Evolutionary conservation across 2,113 vertebrate genomes (phyloP), one percentile per base, ranked within the genome.

Genomic region (Calidris pugnax): DNA sequence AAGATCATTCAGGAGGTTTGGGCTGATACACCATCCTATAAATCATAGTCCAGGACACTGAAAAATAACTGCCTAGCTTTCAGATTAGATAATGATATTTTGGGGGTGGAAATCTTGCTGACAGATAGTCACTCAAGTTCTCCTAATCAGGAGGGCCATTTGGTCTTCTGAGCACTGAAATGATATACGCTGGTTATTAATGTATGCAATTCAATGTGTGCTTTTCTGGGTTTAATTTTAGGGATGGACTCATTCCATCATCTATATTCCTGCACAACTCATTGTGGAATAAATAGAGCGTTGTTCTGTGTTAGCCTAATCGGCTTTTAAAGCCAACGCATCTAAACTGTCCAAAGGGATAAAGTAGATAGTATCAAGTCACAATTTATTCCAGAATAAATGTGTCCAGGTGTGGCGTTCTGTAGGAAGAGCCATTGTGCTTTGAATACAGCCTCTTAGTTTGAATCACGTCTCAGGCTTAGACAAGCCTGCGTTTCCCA

Each of bases 1-100:
- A 93, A 95, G 92, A 97, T 88, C 85, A 50, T 95, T 95, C 62
- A 67, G 53, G 85, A 84, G 80, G 78, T 89, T 94, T 90, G 87
- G 91, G 43, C 66, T 75, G 67, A 88, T 89, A 72, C 24, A 73
- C 50, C 3, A 2, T 26, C 53, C 86, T 59, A 76, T 92, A 96
- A 95, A 95, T 97, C 78, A 89, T 74, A 86, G 66, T 72, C 47
- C 56, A 79, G 88, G 73, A 56, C 48, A 57, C 80, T 94, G 83
- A 90, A 87, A 85, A 89, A 60, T 82, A 90, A 37, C 73, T 78
- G 72, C 85, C 87, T 90, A 23, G 64, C 78, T 94, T 92, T 93
- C 43, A 73, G 79, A 74, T 95, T 67, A 88, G 88, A 59, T 68
- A 74, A 39, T 1, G 12, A 3, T 77, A 60, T 75, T 88, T 84